Base-by-base conservation (phyloP, 35 echinoderm and acorn worm species). In the Apostichopus parvimensis region DNA sequence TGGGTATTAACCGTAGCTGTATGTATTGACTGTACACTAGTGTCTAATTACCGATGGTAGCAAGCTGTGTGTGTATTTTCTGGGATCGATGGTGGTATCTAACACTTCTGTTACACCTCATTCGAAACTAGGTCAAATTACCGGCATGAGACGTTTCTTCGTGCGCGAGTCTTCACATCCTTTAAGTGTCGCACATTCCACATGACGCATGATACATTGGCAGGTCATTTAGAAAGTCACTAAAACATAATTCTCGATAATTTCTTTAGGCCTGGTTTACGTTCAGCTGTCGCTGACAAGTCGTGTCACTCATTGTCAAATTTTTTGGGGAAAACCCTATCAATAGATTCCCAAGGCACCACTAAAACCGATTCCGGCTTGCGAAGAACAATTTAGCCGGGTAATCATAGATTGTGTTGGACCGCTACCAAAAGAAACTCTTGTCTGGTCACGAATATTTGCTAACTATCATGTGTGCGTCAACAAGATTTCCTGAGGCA, bases 361-460 rank as follows among this genome's bases (percentile, higher is more conserved):
- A 45, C 1, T 45, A 45, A 45, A 45, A 45, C 34, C 34, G 34
- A 45, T 45, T 45, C 34, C 34, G 34, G 34, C 34, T 45, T 45
- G 34, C 34, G 34, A 45, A 45, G 34, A 45, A 45, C 34, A 5
- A 86, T 87, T 22, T 77, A 75, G 78, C 68, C 68, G 76, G 73
- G 91, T 95, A 6, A 83, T 95, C 9, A 83, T 95, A 20, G 94
- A 95, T 83, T 95, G 91, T 61, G 91, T 90, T 8, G 91, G 94
- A 6, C 94, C 94, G 9, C 89, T 93, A 57, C 94, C 94, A 6
- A 87, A 80, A 80, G 84, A 45, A 45, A 45, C 34, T 78, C 34
- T 61, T 8, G 28, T 93, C 91, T 20, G 91, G 94, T 71, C 77
- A 95, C 55, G 5, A 90, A 57, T 90, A 93, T 95, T 90, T 78